A percentile compares a stretch with the other conserved stretches of the same genome.
Conservation (phyloP, 2,888 invertebrate species). For the Zootermopsis nevadensis region DNA sequence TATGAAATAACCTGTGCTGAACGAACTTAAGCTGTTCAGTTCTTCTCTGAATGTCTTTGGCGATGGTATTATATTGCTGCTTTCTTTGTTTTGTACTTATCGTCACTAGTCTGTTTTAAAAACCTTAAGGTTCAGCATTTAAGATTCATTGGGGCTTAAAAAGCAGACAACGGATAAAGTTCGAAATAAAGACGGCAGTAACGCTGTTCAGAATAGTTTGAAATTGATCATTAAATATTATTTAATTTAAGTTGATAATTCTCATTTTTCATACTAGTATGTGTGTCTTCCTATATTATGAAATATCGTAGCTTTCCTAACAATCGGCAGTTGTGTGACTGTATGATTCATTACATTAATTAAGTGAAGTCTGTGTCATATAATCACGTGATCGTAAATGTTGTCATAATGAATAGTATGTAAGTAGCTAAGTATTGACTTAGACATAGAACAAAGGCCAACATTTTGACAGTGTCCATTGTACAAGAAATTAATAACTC, state of each 20-base stretch:
- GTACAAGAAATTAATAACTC: constrained; percentile 24
- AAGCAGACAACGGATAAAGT: no score
- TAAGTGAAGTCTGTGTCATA: constrained; percentile 41
- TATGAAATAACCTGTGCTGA: no score
- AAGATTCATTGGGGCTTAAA: no score
- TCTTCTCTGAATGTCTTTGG: no score
- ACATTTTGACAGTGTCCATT: constrained; percentile 36
- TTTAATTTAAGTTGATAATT: background rate
- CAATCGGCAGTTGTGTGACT: constrained; percentile 20
- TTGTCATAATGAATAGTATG: constrained; percentile 23
- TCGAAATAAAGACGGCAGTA: no score
- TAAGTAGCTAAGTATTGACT: constrained; percentile 28
- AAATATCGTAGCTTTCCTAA: background rate
- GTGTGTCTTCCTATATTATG: constrained; percentile 19
- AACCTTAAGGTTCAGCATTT: no score
- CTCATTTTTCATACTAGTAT: background rate
- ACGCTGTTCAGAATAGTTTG: no score
- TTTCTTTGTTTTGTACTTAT: no score
- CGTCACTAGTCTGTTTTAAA: no score
- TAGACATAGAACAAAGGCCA: constrained; percentile 24
- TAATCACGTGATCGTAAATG: constrained; percentile 42
- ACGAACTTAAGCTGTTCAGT: no score
- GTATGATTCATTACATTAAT: constrained; percentile 10
- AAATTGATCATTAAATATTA: background rate
- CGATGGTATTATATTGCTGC: no score